Base-by-base conservation (phyloP, 2,888 invertebrate genomes). In the Parnassius smintheus region DNA sequence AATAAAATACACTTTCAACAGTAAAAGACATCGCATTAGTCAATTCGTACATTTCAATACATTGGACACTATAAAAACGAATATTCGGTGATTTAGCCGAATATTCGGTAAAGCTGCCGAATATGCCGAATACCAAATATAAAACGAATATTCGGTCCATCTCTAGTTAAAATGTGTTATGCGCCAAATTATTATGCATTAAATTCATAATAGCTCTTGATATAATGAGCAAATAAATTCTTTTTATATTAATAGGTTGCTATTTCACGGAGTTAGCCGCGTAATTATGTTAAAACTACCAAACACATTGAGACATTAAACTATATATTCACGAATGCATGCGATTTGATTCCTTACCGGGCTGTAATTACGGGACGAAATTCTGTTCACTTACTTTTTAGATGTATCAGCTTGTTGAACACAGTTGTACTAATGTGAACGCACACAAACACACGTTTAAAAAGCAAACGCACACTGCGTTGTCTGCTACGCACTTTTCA, bases 401-500 rank as follows among this genome's bases (percentile, higher is more conserved):
- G 56, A 52, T 59, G 59, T 60, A 64, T 53, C 64, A 64, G 52
- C 64, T 64, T 64, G 64, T 64, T 60, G 64, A 64, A 64, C 59
- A 62, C 62, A 49, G 55, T 59, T 63, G 58, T 62, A 50, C 59
- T 46, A 62, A 66, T 62, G 55, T 53, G 48, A 56, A 44, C 56
- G 35, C 60, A 64, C 60, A 59, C 63, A 64, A 49, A 55, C 56
- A 59, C 61, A 56, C 50, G 56, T 66, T 63, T 65, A 62, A 68
- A 66, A 72, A 68, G 67, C 66, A 64, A 67, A 66, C 68, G 68
- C 71, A 70, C 68, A 67, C 71, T 56, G 61, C 54, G 49, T 59
- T 59, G 65, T 65, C 65, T 59, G 59, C 49, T 71, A 78, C 77
- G 78, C 76, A 77, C 75, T 73, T 76, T 75, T 75, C 72, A 71